Evolutionary conservation across 2,888 invertebrate species (phyloP).

Genomic region (Eristalis pertinax): DNA sequence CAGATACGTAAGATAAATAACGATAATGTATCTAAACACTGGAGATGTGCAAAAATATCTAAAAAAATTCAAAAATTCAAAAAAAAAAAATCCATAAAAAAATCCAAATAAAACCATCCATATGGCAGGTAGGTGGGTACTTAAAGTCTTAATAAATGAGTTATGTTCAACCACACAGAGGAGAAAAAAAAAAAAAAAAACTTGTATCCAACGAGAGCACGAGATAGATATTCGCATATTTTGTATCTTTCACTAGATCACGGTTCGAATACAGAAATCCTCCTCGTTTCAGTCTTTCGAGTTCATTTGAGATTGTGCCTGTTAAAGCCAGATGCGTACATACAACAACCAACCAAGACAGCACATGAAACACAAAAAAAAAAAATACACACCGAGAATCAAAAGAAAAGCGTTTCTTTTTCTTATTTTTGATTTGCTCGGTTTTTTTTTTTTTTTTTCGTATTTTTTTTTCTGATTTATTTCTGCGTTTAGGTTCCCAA

Average conservation of each 20-base stretch:
- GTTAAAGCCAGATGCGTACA: neutral
- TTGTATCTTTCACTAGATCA: neutral
- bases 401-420: neutral
- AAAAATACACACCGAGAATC: too few species aligned
- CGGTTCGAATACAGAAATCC: neutral
- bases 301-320: neutral
- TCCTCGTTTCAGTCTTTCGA: neutral
- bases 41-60: neutral
- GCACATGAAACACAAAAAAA: neutral
- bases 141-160: neutral
- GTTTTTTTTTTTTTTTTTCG: neutral
- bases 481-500: neutral
- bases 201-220: neutral
- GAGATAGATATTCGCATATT: neutral
- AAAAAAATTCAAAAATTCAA: neutral
- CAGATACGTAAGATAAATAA: neutral
- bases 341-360: neutral
- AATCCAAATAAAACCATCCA: neutral
- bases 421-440: neutral
- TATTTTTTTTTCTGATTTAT: neutral
- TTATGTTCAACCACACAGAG: neutral
- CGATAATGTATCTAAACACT: neutral
- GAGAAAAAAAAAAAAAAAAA: too few species aligned
- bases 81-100: too few species aligned
- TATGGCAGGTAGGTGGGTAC: neutral